These are phyloP conservation scores for Mesochorus sp. DNA, from an alignment of 2,888 invertebrate genomes.

Conservation along the genomic window DNA sequence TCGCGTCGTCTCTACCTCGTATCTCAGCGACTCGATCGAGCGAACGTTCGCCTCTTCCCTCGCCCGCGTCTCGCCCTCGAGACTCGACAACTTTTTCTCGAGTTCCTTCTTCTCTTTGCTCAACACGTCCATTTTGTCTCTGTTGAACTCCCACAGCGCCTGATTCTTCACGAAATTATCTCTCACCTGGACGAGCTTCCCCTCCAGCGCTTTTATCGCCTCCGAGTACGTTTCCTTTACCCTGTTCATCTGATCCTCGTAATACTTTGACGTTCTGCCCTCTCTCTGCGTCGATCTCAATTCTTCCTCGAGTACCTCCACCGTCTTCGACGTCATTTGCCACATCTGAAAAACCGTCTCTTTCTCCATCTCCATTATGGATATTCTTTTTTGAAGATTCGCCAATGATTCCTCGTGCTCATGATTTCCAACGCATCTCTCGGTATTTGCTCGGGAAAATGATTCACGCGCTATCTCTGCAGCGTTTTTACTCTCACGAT, in stretches of 20 bases:
- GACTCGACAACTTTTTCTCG: constrained; percentile 64
- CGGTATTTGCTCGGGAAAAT: constrained; percentile 67
- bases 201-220: constrained; percentile 84
- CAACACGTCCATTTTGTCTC: constrained; percentile 82
- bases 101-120: constrained; percentile 83
- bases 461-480: constrained; percentile 67
- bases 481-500: constrained; percentile 68
- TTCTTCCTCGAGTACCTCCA: constrained; percentile 87
- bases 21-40: constrained; percentile 54
- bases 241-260: constrained; percentile 72
- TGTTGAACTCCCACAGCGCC: constrained; percentile 77
- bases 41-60: constrained; percentile 66
- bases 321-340: constrained; percentile 87
- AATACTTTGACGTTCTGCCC: constrained; percentile 66
- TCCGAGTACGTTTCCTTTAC: constrained; percentile 83
- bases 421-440: constrained; percentile 60
- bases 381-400: constrained; percentile 76
- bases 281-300: constrained; percentile 82
- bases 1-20: constrained; percentile 72
- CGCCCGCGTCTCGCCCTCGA: constrained; percentile 65
- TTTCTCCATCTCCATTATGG: constrained; percentile 84
- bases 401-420: constrained; percentile 64
- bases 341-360: constrained; percentile 86
- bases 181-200: constrained; percentile 83
- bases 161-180: constrained; percentile 81